These are phyloP conservation scores for Sarcophaga subvicina DNA, from an alignment of 2,888 invertebrate genomes.

Conservation along the genomic window DNA sequence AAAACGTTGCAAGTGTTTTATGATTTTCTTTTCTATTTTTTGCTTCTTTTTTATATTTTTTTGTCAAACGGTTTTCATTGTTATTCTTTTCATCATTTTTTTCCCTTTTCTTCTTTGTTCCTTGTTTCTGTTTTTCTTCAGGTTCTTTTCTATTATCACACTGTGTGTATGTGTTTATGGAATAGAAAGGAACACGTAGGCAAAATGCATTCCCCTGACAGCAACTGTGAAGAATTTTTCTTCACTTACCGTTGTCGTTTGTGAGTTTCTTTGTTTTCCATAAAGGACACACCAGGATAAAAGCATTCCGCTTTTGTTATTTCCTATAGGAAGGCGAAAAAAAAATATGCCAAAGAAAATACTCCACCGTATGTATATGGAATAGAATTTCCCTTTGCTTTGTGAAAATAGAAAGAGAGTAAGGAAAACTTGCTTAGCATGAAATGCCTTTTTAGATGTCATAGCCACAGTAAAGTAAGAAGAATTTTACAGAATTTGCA, in stretches of 20 bases:
- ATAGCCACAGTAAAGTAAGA: no score
- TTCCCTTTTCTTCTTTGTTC: background rate
- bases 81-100: background rate
- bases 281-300: background rate
- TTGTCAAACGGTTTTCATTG: background rate
- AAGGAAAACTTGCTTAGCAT: constrained; percentile 17
- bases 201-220: background rate
- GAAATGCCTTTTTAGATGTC: constrained; percentile 16
- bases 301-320: constrained; percentile 24
- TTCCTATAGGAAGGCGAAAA: background rate
- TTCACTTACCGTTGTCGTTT: no score
- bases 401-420: background rate
- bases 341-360: background rate
- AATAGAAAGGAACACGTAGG: constrained; percentile 23
- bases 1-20: constrained; percentile 20
- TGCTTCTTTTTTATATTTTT: background rate
- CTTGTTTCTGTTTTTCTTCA: background rate
- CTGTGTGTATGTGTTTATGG: background rate
- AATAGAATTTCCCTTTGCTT: constrained; percentile 9
- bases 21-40: background rate
- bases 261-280: background rate
- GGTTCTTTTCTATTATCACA: background rate
- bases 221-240: background rate
- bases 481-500: background rate
- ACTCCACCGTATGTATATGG: background rate